Percentiles rank a stretch among this genome's conserved stretches.
These are phyloP conservation scores for Leptinotarsa lineolata DNA, from an alignment of 1,140 invertebrate species.

Conservation along the genomic window DNA sequence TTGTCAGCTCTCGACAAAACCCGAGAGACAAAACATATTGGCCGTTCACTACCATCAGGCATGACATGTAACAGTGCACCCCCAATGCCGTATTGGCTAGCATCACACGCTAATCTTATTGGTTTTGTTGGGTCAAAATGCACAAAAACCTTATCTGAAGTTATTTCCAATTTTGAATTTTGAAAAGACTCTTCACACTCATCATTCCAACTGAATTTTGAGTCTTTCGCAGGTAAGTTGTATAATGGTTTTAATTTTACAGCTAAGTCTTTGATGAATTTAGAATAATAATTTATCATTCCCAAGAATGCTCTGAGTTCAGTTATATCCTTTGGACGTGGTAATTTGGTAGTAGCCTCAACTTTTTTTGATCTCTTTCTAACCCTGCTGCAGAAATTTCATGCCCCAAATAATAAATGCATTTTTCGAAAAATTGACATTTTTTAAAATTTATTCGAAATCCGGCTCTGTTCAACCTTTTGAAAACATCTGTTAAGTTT, in stretches of 20 bases:
- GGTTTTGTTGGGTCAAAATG: conserved; percentile 55
- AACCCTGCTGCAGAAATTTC: no score
- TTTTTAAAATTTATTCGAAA: no score
- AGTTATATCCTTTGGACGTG: no score
- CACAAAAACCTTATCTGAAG: conserved; percentile 48
- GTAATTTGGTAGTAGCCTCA: no score
- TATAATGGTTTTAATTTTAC: conserved; percentile 38
- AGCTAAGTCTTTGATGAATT: conserved; percentile 42
- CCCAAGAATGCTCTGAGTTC: conserved; percentile 45
- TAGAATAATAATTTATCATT: conserved; percentile 55
- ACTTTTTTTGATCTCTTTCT: no score
- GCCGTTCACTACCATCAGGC: conserved; percentile 53
- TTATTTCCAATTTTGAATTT: conserved; percentile 44
- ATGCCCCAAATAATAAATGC: no score
- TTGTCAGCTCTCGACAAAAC: conserved; percentile 56
- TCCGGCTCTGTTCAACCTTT: no score
- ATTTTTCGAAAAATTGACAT: no score
- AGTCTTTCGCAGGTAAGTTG: conserved; percentile 41
- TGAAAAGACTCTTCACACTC: conserved; percentile 42
- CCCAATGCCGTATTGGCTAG: conserved; percentile 54
- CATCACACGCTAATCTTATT: conserved; percentile 52
- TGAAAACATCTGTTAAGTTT: no score
- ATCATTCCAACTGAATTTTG: conserved; percentile 39
- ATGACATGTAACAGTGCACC: conserved; percentile 56
- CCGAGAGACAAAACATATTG: conserved; percentile 59